Percentiles rank a stretch among this genome's conserved stretches.
Evolutionary conservation across 1,140 invertebrate genomes (phyloP).

Genomic region (Musca domestica): DNA sequence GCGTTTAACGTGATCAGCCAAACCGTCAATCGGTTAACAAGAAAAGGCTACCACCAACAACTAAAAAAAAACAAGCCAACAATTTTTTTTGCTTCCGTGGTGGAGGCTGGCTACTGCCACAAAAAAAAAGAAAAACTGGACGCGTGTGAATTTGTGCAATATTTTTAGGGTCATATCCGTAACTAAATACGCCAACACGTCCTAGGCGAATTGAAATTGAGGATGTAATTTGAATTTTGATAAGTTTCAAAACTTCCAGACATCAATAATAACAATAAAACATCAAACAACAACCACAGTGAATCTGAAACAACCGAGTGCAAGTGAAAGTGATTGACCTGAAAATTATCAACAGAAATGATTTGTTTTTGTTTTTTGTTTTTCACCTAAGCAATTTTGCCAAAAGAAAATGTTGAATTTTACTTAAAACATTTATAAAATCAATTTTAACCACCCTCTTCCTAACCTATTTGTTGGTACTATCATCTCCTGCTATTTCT

Average conservation of each 20-base stretch:
- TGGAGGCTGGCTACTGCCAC: no score
- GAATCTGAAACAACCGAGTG: neutral
- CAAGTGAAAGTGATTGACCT: neutral
- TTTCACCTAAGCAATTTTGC: neutral
- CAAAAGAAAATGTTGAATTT: constrained; percentile 3
- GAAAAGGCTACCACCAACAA: neutral
- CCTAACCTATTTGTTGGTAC: neutral
- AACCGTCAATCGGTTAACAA: neutral
- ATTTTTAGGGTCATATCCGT: neutral
- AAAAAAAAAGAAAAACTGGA: constrained; percentile 19
- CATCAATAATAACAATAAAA: neutral
- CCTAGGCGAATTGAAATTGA: neutral
- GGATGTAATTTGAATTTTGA: constrained; percentile 18
- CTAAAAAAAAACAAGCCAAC: neutral
- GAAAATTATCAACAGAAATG: no score
- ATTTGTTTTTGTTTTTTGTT: neutral
- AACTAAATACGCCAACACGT: constrained; percentile 11
- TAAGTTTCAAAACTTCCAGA: constrained; percentile 6
- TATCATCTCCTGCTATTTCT: no score
- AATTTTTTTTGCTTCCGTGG: no score
- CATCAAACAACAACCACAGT: neutral
- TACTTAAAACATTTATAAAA: neutral
- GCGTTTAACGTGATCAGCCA: constrained; percentile 15
- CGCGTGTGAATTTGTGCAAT: constrained; percentile 20
- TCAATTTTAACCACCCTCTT: neutral